Conservation (phyloP, 2,113 vertebrate genomes). For the Pteruthius melanotis region DNA sequence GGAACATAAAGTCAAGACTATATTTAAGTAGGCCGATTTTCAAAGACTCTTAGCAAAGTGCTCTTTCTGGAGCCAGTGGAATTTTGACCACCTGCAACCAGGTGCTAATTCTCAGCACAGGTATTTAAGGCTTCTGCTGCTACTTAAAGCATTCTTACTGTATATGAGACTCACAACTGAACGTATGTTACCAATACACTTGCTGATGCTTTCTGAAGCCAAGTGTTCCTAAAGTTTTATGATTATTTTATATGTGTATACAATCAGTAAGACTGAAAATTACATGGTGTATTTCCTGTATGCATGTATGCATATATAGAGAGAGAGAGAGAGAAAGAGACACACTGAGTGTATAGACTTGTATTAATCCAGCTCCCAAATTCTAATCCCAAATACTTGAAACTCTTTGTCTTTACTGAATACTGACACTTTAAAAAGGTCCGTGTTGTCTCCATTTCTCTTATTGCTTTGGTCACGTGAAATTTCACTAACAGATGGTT, state of each 20-base stretch:
- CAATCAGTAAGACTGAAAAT: neutral
- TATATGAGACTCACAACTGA: fast-evolving
- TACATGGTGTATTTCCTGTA: neutral
- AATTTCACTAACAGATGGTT: neutral
- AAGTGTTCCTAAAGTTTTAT: neutral
- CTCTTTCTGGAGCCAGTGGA: neutral
- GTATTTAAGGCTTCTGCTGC: neutral
- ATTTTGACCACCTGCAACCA: conserved; percentile 17
- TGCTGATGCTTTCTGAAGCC: neutral
- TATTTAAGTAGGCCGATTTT: neutral
- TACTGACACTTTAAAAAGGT: neutral
- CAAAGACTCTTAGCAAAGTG: conserved; percentile 1
- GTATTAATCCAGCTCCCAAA: neutral
- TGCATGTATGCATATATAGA: neutral
- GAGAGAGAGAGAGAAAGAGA: neutral
- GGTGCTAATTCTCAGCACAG: neutral
- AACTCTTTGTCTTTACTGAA: neutral
- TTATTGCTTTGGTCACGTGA: neutral
- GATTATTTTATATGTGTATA: neutral
- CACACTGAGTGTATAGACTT: neutral
- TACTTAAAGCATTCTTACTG: neutral
- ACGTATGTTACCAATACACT: fast-evolving
- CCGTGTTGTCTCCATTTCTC: neutral
- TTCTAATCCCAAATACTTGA: neutral
- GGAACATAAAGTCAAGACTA: conserved; percentile 7